A percentile compares a stretch with the other conserved stretches of the same genome.
These are phyloP conservation scores for Sminthurides aquaticus DNA, from an alignment of 2,888 invertebrate species.

Conservation along the genomic window DNA sequence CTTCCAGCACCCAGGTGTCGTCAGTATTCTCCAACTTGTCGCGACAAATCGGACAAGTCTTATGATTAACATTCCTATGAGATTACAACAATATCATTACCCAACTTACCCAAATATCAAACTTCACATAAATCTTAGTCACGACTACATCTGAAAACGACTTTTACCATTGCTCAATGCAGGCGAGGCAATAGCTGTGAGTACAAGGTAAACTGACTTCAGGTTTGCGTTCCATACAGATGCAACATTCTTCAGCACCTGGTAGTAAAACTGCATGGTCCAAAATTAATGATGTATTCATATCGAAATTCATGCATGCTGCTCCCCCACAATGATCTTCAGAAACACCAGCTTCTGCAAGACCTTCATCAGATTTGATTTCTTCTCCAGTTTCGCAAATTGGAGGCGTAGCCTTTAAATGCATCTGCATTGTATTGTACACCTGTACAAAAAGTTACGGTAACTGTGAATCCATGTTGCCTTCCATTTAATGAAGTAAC, in stretches of 20 bases:
- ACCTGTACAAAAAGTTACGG: no score
- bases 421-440: constrained; percentile 29
- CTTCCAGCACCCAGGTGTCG: constrained; percentile 60
- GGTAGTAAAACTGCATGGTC: constrained; percentile 24
- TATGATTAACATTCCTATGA: constrained; percentile 59
- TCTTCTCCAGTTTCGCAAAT: neutral
- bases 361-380: neutral
- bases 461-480: no score
- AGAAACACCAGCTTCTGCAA: neutral
- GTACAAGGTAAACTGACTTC: constrained; percentile 63
- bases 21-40: constrained; percentile 57
- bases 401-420: constrained; percentile 17
- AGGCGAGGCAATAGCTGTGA: constrained; percentile 62
- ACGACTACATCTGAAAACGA: no score
- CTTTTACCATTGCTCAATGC: constrained; percentile 64
- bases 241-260: constrained; percentile 53
- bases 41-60: constrained; percentile 64
- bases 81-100: no score
- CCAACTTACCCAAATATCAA: no score
- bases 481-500: no score
- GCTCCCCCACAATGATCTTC: neutral
- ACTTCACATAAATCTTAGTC: no score
- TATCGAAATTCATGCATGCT: constrained; percentile 1
- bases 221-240: constrained; percentile 63
- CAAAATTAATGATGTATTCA: constrained; percentile 15